These are phyloP conservation scores for Natrix natrix DNA, from an alignment of 2,797 vertebrate genomes.

Conservation along the genomic window DNA sequence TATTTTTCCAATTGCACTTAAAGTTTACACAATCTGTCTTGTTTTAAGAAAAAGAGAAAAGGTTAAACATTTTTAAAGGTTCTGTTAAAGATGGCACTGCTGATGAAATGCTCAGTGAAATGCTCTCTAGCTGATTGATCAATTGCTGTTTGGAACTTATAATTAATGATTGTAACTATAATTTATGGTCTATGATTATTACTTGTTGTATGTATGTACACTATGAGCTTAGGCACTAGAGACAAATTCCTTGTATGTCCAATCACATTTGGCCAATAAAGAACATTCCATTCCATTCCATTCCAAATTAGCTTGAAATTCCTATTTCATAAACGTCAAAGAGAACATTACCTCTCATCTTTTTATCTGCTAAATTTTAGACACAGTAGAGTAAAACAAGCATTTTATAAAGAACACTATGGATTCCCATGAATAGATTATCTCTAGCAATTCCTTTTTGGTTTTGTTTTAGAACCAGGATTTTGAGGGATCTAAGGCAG, in stretches of 20 bases:
- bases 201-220: background rate
- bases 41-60: background rate
- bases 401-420: background rate
- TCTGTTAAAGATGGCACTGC: background rate
- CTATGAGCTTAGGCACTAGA: background rate
- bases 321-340: background rate
- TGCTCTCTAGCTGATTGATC: background rate
- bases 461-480: background rate
- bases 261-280: background rate
- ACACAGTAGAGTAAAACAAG: slow-evolving; percentile 18
- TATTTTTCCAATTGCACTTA: background rate
- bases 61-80: background rate
- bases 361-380: background rate
- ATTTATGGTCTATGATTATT: background rate
- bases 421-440: background rate
- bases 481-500: background rate
- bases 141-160: background rate
- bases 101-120: background rate
- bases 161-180: background rate
- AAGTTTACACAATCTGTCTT: background rate
- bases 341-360: background rate
- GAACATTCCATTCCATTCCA: background rate
- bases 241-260: background rate
- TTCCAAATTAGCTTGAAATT: slow-evolving; percentile 17
- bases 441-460: background rate